A percentile compares a stretch with the other conserved stretches of the same genome.
Conservation (phyloP, 2,888 invertebrate genomes). For the Philhelius pedissequus region DNA sequence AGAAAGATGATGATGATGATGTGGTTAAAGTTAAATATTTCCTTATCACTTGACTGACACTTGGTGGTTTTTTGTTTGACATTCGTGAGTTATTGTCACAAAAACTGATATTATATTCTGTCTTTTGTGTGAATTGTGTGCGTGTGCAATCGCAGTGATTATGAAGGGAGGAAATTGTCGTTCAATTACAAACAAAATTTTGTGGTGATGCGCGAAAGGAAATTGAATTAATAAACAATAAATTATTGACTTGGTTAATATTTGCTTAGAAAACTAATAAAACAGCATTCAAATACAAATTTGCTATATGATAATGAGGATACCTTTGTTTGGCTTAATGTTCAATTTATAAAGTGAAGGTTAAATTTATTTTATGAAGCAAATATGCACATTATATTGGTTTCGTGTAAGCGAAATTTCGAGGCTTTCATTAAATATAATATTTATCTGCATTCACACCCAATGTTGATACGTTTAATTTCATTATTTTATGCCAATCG, state of each 20-base stretch:
- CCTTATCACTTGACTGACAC: constrained; percentile 64
- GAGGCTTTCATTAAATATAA: too few species aligned
- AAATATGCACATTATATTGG: too few species aligned
- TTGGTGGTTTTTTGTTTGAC: constrained; percentile 61
- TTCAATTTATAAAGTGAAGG: too few species aligned
- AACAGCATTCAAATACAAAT: too few species aligned
- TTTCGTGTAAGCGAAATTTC: too few species aligned
- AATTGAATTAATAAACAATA: not conserved
- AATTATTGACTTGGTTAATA: not conserved
- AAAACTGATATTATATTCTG: not conserved
- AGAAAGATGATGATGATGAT: not conserved
- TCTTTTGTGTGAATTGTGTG: not conserved
- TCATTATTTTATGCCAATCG: too few species aligned
- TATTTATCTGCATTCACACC: too few species aligned
- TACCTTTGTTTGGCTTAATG: too few species aligned
- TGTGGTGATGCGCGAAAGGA: constrained; percentile 6
- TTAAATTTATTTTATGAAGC: too few species aligned
- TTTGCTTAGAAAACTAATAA: not conserved
- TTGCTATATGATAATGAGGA: too few species aligned
- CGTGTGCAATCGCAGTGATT: not conserved
- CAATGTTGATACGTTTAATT: too few species aligned
- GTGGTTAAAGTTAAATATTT: constrained; percentile 64
- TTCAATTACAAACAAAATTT: not conserved
- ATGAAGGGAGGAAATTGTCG: not conserved
- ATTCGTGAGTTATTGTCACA: constrained; percentile 48